Base-by-base conservation (phyloP, 2,113 vertebrate genomes). In the Hemibagrus wyckioides region DNA sequence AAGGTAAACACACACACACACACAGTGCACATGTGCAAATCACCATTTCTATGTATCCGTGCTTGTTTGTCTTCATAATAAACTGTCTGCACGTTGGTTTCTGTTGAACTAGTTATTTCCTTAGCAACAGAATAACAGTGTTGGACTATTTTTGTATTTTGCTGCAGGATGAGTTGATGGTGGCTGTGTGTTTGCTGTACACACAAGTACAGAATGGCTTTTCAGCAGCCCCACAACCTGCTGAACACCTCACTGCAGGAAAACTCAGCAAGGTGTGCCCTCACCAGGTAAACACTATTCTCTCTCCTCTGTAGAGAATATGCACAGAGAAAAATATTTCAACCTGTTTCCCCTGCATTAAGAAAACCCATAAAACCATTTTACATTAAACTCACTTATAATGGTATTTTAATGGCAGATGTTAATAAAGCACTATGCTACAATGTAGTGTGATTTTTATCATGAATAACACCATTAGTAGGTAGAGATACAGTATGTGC, bases 181-280 rank as follows among this genome's bases (percentile, higher is more conserved):
- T 94, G 75, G 95, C 96, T 61, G 92, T 99, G 50, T 84, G 97
- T 90, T 93, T 96, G 81, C 94, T 99, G 77, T 98, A 97, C 85
- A 95, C 97, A 71, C 95, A 94, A 87, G 93, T 98, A 65, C 97
- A 97, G 89, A 96, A 96, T 30, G 95, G 96, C 33, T 96, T 97
- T 77, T 86, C 94, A 80, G 96, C 95, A 7, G 91, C 92, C 19
- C 93, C 93, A 41, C 96, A 94, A 86, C 94, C 96, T 33, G 94
- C 95, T 1, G 69, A 93, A 88, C 94, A 97, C 85, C 92, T 96
- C 89, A 99, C 98, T 0, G 98, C 97, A 54, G 98, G 98, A 44
- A 99, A 97, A 89, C 93, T 99, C 91, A 98, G 96, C 86, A 98
- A 98, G 91, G 91, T 98, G 87, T 99, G 98, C 92, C 97, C 97